Percentiles rank a stretch among this genome's conserved stretches.
Evolutionary conservation across 2,888 invertebrate species (phyloP).

Genomic region (Eristalinus sepulchralis): DNA sequence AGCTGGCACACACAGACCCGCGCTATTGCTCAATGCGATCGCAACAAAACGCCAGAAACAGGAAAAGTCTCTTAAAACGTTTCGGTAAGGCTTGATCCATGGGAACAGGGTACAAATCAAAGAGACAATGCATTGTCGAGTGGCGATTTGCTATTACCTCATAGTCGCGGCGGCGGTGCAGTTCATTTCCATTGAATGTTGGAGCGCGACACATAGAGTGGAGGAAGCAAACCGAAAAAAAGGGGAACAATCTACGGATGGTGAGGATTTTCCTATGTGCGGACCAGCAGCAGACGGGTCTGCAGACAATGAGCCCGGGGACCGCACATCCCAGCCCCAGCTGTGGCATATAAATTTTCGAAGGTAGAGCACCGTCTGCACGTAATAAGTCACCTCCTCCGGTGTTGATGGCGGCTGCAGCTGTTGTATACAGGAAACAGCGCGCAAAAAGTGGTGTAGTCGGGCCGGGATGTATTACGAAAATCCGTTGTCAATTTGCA

Average conservation of each 20-base stretch:
- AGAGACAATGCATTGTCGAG: slow-evolving; percentile 57
- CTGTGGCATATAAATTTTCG: slow-evolving; percentile 32
- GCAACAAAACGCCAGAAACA: slow-evolving; percentile 21
- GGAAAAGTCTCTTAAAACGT: slow-evolving; percentile 53
- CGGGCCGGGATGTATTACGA: slow-evolving; percentile 58
- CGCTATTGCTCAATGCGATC: slow-evolving; percentile 51
- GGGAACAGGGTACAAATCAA: slow-evolving; percentile 69
- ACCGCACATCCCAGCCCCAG: slow-evolving; percentile 21
- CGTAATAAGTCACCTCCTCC: neutral
- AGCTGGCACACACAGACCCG: slow-evolving; percentile 40
- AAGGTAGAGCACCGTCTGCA: neutral
- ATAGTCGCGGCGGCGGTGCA: slow-evolving; percentile 2
- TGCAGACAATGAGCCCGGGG: slow-evolving; percentile 43
- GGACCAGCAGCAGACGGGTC: neutral
- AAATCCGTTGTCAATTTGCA: slow-evolving; percentile 62
- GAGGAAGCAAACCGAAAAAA: neutral
- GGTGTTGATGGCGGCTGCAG: slow-evolving; percentile 13
- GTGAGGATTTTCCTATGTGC: neutral
- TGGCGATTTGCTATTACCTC: slow-evolving; percentile 63
- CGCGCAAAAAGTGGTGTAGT: slow-evolving; percentile 42
- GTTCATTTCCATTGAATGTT: slow-evolving; percentile 63
- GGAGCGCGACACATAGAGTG: slow-evolving; percentile 45
- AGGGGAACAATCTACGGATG: slow-evolving; percentile 34
- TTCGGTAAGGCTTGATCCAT: slow-evolving; percentile 60
- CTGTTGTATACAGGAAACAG: slow-evolving; percentile 65